Base-by-base conservation (phyloP, 2,888 invertebrate species). In the Hypena proboscidalis region DNA sequence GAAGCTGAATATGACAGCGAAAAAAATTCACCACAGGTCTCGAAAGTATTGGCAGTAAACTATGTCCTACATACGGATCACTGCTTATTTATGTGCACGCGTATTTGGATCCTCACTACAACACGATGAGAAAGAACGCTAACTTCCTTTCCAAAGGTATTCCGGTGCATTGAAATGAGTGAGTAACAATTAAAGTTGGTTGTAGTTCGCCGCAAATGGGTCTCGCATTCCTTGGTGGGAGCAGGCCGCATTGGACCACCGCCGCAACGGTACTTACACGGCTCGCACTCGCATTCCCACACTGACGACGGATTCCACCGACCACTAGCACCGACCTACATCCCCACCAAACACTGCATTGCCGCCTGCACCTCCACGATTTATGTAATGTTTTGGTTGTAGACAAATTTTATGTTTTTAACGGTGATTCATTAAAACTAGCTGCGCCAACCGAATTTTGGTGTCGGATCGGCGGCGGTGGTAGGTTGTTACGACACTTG, bases 271-370 rank as follows among this genome's bases (percentile, higher is more conserved):
- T 90, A 90, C 89, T 87, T 78, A 67, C 75, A 79, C 59, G 89
- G 90, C 89, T 87, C 77, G 66, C 75, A 79, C 59, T 83, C 85
- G 82, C 89, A 86, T 89, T 88, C 87, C 84, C 87, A 88, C 84
- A 83, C 78, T 75, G 74, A 80, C 84, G 80, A 80, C 83, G 81
- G 85, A 87, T 86, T 85, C 85, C 88, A 80, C 77, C 70, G 75
- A 63, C 67, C 54, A 59, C 66, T 59, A 58, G 62, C 62, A 60
- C 54, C 39, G 83, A 84, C 84, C 85, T 81, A 82, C 74, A 88
- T 75, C 80, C 79, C 73, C 74, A 58, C 74, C 64, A 64, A 44
- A 32, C 58, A 51, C 51, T 58, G 46, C 48, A 48, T 29, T 45
- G 49, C 47, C 43, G 33, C 32, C 37, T 32, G 37, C 29, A 29